Evolutionary conservation across 37 sponge, comb jelly and placozoan genomes (phyloP), one percentile per base, ranked within the genome.

Genomic region (Halichondria panicea): DNA sequence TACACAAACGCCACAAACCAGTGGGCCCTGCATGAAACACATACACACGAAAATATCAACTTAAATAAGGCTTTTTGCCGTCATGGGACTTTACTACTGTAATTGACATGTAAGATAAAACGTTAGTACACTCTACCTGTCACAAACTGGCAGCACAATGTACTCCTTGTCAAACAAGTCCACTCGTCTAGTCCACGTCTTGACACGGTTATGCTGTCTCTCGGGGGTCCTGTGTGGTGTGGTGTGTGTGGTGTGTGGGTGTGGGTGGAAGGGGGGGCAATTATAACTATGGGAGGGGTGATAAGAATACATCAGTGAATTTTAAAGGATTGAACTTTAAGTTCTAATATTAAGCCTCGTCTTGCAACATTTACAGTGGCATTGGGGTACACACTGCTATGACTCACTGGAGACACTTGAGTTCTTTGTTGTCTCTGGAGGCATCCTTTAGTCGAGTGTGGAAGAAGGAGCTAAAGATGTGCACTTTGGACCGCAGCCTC

Each of bases 391-490:
- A 33, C 40, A 36, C 36, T 13, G 52, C 52, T 8, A 45, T 13
- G 8, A 69, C 52, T n/a, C 12, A 45, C 70, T 34, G 70, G 4
- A 44, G 15, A 64, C 33, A 63, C 65, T 65, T 46, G 30, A 62
- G 76, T 6, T 34, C 30, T n/a, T 74, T 66, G 67, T 77, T 63
- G 65, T 90, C 87, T 56, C 71, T 68, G 18, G 84, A 55, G 21
- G 76, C 28, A 59, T 88, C 74, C 18, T 56, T 81, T 28, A 93
- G 79, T 44, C 87, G 52, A 39, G 68, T 76, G 77, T 84, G 79
- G 57, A 93, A 95, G 88, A 95, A 95, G 3, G 96, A 84, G 66
- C 87, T 95, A 78, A 95, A 92, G 19, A 95, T 65, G 70, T 89
- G 90, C 33, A 90, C 82, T 33, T 44, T 70, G 33, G 85, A 63